phyloP scores from a whole-genome alignment of 2,888 invertebrate genomes.

The Caenorhabditis japonica region DNA sequence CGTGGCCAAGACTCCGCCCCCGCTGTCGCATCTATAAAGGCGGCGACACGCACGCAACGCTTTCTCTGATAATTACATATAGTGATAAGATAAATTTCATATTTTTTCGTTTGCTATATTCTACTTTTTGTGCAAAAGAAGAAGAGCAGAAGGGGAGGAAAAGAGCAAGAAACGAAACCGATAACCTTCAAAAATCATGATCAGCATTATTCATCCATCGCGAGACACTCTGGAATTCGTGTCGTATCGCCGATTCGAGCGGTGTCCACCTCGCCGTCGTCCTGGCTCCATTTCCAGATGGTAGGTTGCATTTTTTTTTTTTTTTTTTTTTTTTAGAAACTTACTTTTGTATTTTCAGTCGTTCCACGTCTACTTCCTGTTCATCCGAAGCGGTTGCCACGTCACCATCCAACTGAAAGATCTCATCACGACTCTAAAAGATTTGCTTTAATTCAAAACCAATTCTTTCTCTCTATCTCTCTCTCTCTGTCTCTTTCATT shows the following conservation, averaged over 20 bases:
- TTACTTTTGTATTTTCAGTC: neutral
- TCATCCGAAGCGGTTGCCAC: neutral
- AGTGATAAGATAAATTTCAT: neutral
- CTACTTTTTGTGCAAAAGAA: neutral
- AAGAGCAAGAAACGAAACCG: too few relatives aligned
- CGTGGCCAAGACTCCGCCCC: slow-evolving; percentile 14
- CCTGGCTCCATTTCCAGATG: slow-evolving; percentile 19
- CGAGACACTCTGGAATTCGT: slow-evolving; percentile 64
- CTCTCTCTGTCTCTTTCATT: neutral
- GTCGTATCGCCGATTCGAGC: slow-evolving; percentile 44
- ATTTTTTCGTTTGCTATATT: slow-evolving; percentile 3
- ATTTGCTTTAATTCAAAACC: slow-evolving; percentile 42
- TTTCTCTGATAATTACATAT: slow-evolving; percentile 5
- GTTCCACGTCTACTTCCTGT: neutral
- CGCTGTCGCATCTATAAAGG: slow-evolving; percentile 25
- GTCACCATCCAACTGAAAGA: slow-evolving; percentile 1
- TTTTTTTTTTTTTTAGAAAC: slow-evolving; percentile 8
- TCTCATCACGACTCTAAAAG: slow-evolving; percentile 2
- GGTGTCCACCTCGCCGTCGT: slow-evolving; percentile 9
- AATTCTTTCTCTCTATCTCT: slow-evolving; percentile 25
- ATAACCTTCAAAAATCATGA: slow-evolving; percentile 53
- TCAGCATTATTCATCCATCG: slow-evolving; percentile 68
- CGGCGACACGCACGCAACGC: neutral
- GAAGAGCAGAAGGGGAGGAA: too few relatives aligned
- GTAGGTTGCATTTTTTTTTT: slow-evolving; percentile 7